Percentiles rank a stretch among this genome's conserved stretches.
These are phyloP conservation scores for Sitta carolinensis DNA, from an alignment of 2,797 vertebrate genomes.

Conservation along the genomic window DNA sequence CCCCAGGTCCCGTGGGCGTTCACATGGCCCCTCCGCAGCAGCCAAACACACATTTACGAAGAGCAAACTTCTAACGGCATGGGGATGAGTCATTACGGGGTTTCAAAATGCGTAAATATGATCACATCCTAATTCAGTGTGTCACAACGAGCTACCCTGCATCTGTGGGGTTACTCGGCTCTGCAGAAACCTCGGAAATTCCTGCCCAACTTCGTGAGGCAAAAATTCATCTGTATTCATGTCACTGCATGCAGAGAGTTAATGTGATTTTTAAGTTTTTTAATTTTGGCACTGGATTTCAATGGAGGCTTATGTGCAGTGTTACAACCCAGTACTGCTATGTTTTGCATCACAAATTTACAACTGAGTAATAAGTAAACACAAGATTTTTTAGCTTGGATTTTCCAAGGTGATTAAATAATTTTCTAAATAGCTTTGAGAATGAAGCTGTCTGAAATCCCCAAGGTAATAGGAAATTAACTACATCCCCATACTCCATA, in stretches of 20 bases:
- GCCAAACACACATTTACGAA: conserved; percentile 64
- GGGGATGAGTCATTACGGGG: conserved; percentile 84
- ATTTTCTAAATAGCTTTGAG: conserved; percentile 28
- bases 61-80: conserved; percentile 73
- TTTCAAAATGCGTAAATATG: conserved; percentile 88
- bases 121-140: conserved; percentile 77
- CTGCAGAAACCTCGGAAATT: conserved; percentile 38
- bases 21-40: conserved; percentile 42
- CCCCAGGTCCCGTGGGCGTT: conserved; percentile 62
- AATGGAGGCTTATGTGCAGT: background rate
- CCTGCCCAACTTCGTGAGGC: background rate
- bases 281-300: background rate
- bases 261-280: background rate
- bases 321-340: background rate
- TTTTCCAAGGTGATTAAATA: conserved; percentile 58
- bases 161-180: background rate
- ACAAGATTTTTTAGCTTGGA: background rate
- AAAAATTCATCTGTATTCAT: background rate
- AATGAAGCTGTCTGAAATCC: conserved; percentile 36
- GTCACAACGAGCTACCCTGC: conserved; percentile 16
- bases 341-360: conserved; percentile 1
- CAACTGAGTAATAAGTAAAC: background rate
- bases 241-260: background rate
- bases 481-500: background rate
- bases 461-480: conserved; percentile 20